Percentiles rank a stretch among this genome's conserved stretches.
These are phyloP conservation scores for Mycalesis mineus DNA, from an alignment of 2,888 invertebrate species.

Conservation along the genomic window DNA sequence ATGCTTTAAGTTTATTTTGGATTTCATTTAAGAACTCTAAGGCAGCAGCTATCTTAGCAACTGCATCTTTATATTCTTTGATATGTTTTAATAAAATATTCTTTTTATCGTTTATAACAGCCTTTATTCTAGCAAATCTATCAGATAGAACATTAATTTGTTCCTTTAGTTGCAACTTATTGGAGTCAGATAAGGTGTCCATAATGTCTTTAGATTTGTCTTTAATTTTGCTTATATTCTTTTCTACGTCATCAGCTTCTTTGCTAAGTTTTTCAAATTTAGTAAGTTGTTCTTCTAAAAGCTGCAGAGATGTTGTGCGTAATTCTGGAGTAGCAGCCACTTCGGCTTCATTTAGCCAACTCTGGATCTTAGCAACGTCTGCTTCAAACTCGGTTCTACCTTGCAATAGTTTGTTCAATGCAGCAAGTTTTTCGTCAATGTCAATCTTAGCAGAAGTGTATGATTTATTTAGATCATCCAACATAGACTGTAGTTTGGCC, in stretches of 20 bases:
- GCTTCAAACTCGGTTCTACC: slow-evolving; percentile 89
- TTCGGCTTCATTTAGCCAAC: slow-evolving; percentile 95
- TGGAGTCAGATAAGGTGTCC: slow-evolving; percentile 89
- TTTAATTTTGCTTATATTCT: slow-evolving; percentile 84
- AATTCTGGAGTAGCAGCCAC: slow-evolving; percentile 90
- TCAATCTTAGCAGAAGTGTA: slow-evolving; percentile 85
- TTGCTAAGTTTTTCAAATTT: slow-evolving; percentile 89
- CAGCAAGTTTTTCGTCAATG: slow-evolving; percentile 83
- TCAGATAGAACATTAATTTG: slow-evolving; percentile 87
- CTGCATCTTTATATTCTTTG: slow-evolving; percentile 88
- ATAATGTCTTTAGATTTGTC: slow-evolving; percentile 89
- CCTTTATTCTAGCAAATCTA: slow-evolving; percentile 85
- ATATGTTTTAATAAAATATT: slow-evolving; percentile 86
- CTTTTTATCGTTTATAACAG: slow-evolving; percentile 86
- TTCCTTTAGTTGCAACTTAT: slow-evolving; percentile 89
- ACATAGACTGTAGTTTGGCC: slow-evolving; percentile 80
- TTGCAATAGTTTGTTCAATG: slow-evolving; percentile 84
- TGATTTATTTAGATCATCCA: slow-evolving; percentile 84
- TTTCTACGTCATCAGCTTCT: slow-evolving; percentile 84
- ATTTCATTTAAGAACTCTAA: slow-evolving; percentile 87
- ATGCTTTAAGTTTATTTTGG: slow-evolving; percentile 88
- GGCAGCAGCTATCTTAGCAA: slow-evolving; percentile 87
- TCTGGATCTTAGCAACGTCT: slow-evolving; percentile 87
- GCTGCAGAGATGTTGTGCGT: slow-evolving; percentile 86
- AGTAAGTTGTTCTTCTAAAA: slow-evolving; percentile 91